phyloP scores from a whole-genome alignment of 2,797 vertebrate genomes.

The Hapalemur alaotrensis region DNA sequence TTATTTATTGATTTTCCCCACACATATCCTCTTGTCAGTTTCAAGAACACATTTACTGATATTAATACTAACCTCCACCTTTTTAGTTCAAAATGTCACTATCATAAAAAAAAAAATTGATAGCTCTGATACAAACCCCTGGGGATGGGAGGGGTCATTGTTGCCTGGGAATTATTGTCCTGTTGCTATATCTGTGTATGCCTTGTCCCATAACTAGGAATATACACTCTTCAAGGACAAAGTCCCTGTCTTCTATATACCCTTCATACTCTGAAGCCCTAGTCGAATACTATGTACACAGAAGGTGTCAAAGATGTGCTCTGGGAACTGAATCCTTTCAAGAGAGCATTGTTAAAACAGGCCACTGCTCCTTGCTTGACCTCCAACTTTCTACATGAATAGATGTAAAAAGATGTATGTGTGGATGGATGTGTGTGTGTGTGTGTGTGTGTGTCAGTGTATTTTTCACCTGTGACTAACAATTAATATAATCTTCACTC shows the following conservation, averaged over 20 bases:
- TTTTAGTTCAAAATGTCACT: conserved; percentile 26
- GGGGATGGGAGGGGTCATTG: not conserved
- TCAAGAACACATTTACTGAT: conserved; percentile 29
- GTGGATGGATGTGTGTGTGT: not conserved
- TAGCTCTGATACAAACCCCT: not conserved
- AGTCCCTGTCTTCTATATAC: not conserved
- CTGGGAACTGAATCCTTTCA: not conserved
- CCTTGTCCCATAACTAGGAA: not conserved
- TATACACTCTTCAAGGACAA: not conserved
- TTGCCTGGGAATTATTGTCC: not conserved
- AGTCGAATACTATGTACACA: not conserved
- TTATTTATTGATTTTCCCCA: not conserved
- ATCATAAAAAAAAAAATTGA: not conserved
- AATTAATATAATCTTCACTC: conserved; percentile 15
- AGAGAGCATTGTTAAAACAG: conserved; percentile 6
- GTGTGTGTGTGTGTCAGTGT: not conserved
- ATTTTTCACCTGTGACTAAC: conserved; percentile 60
- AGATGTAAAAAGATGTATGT: conserved; percentile 44
- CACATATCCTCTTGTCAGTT: not conserved
- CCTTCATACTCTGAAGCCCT: not conserved
- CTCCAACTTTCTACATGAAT: conserved; percentile 17
- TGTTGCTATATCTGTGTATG: not conserved
- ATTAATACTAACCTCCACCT: not conserved
- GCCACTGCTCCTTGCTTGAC: not conserved
- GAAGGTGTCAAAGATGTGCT: not conserved